Evolutionary conservation across 1,140 invertebrate genomes (phyloP).

Genomic region (Ostrea denselamellosa): DNA sequence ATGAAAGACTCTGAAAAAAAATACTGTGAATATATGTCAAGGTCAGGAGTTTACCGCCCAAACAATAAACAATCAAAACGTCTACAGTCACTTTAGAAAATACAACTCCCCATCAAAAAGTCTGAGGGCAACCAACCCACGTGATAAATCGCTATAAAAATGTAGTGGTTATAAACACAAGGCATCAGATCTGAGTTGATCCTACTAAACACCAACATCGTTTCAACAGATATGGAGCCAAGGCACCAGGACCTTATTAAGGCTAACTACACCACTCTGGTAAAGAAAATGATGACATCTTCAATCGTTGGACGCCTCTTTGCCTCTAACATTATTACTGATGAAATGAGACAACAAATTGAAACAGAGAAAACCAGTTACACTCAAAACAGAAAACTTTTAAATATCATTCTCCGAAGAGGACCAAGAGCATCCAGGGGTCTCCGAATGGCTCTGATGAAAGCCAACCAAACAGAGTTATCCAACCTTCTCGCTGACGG

Average conservation of each 20-base stretch:
- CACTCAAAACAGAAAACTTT: slow-evolving; percentile 13
- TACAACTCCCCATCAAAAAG: too few relatives aligned
- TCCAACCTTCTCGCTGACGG: too few relatives aligned
- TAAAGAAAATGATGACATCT: slow-evolving; percentile 1
- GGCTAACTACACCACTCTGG: neutral
- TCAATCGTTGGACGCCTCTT: neutral
- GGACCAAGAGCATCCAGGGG: slow-evolving; percentile 3
- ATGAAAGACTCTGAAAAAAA: neutral
- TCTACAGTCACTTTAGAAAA: neutral
- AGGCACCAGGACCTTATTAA: slow-evolving; percentile 14
- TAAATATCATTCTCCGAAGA: slow-evolving; percentile 39
- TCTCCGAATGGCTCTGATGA: slow-evolving; percentile 23
- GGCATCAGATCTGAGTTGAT: neutral
- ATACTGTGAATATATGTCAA: too few relatives aligned
- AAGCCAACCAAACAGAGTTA: too few relatives aligned
- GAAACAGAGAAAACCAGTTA: too few relatives aligned
- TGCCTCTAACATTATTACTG: too few relatives aligned
- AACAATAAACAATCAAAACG: too few relatives aligned
- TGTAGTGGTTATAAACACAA: neutral
- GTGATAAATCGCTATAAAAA: neutral
- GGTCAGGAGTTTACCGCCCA: too few relatives aligned
- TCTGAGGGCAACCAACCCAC: too few relatives aligned
- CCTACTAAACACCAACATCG: neutral
- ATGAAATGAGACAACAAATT: too few relatives aligned
- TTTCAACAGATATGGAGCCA: slow-evolving; percentile 17